These are phyloP conservation scores for Condylostylus longicornis DNA, from an alignment of 1,140 invertebrate genomes.

Conservation along the genomic window DNA sequence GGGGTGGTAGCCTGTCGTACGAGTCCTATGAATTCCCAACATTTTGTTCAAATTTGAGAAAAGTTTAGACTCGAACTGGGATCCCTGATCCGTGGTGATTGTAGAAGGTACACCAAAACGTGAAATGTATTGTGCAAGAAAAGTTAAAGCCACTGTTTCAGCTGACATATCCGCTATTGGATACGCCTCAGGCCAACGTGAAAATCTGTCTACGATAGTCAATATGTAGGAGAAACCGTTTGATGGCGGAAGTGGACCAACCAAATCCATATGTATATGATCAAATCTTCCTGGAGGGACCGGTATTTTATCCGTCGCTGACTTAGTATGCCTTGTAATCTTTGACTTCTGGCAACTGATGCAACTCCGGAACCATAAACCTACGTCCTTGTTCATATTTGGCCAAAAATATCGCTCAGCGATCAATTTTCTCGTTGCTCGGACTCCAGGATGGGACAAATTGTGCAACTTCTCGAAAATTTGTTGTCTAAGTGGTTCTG, in stretches of 20 bases:
- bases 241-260: slow-evolving; percentile 12
- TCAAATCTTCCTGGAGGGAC: slow-evolving; percentile 7
- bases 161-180: slow-evolving; percentile 18
- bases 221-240: slow-evolving; percentile 13
- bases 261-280: slow-evolving; percentile 22
- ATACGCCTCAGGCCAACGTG: no score
- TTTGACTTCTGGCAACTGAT: slow-evolving; percentile 20
- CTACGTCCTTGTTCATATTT: slow-evolving; percentile 13
- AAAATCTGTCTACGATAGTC: slow-evolving; percentile 20
- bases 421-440: no score
- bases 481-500: no score
- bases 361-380: slow-evolving; percentile 9
- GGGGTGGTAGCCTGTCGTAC: no score
- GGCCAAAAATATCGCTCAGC: no score
- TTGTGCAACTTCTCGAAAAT: no score
- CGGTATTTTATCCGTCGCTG: not conserved
- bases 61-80: slow-evolving; percentile 20
- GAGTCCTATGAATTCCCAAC: no score
- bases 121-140: slow-evolving; percentile 19
- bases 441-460: no score
- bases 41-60: slow-evolving; percentile 13
- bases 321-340: slow-evolving; percentile 8
- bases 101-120: slow-evolving; percentile 15
- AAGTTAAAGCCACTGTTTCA: slow-evolving; percentile 13
- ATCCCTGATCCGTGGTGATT: slow-evolving; percentile 24